Base-by-base conservation (phyloP, 2,888 invertebrate genomes). In the Villa cingulata region DNA sequence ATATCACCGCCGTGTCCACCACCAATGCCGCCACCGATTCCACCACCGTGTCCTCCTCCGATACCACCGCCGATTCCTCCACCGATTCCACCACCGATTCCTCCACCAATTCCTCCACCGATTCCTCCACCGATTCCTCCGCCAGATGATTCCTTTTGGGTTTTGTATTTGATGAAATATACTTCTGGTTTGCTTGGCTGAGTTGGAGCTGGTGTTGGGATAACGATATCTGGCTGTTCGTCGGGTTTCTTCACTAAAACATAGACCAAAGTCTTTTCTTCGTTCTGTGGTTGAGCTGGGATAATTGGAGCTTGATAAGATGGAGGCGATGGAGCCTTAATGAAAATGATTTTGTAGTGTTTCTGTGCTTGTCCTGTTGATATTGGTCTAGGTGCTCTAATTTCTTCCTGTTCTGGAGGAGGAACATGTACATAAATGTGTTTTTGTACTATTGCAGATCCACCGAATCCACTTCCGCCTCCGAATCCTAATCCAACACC, bases 311-410 rank as follows among this genome's bases (percentile, higher is more conserved):
- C 86, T 54, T 83, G 81, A 51, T 87, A 87, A 51, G 85, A 79
- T 52, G 86, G 86, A 52, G 86, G 80, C 58, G 87, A 80, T 60
- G 88, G 88, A 48, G 88, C 88, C 75, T 89, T 89, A 71, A 89
- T 89, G 78, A 89, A 89, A 72, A 89, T 87, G 67, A 89, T 89
- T 66, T 89, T 89, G 78, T 89, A 87, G 70, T 88, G 87, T 62
- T 88, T 88, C 70, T 87, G 87, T 41, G 87, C 77, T 55, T 85
- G 81, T 43, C 81, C 80, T 1, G 80, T 72, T 17, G 75, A 74
- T 57, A 85, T 78, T 15, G 78, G 77, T 38, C 65, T 60, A n/a
- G 64, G 63, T 49, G 56, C 63, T 58, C 81, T 78, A 61, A 78
- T 74, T 60, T 81, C 80, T 58, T 81, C 80, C n/a, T 82, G 86